Evolutionary conservation across 2,113 vertebrate species (phyloP).

Genomic region (Mugil cephalus): DNA sequence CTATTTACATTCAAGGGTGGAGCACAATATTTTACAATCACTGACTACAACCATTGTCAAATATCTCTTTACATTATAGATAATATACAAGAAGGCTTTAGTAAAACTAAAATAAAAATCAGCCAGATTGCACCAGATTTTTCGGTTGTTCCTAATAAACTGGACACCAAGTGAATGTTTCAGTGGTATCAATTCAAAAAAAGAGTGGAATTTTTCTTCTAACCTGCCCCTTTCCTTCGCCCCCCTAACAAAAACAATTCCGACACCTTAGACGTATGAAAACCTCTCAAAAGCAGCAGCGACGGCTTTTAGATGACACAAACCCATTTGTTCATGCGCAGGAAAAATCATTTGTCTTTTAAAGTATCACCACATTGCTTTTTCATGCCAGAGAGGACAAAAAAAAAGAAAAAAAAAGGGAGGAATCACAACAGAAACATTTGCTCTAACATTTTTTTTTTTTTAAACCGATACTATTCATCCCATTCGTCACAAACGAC

Average conservation of each 20-base stretch:
- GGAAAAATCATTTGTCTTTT: slow-evolving; percentile 16
- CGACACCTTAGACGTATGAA: slow-evolving; percentile 13
- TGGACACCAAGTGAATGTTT: neutral
- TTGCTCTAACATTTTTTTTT: slow-evolving; percentile 49
- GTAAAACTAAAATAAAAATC: no score
- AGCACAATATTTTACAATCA: no score
- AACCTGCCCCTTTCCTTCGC: neutral
- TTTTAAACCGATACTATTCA: slow-evolving; percentile 56
- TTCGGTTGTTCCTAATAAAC: neutral
- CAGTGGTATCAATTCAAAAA: slow-evolving; percentile 10
- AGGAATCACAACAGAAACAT: slow-evolving; percentile 40
- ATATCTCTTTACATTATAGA: neutral
- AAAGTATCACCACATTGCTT: slow-evolving; percentile 48
- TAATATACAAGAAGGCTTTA: no score
- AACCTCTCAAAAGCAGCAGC: neutral
- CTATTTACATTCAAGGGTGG: neutral
- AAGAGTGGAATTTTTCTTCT: slow-evolving; percentile 10
- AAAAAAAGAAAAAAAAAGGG: neutral
- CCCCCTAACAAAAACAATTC: slow-evolving; percentile 11
- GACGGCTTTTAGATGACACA: neutral
- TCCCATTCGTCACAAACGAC: slow-evolving; percentile 56
- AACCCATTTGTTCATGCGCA: slow-evolving; percentile 26
- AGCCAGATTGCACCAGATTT: neutral
- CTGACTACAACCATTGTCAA: neutral
- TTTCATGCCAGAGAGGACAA: slow-evolving; percentile 10